Percentiles rank a stretch among this genome's conserved stretches.
phyloP scores from a whole-genome alignment of 1,140 invertebrate genomes.

The Ericerus pela region DNA sequence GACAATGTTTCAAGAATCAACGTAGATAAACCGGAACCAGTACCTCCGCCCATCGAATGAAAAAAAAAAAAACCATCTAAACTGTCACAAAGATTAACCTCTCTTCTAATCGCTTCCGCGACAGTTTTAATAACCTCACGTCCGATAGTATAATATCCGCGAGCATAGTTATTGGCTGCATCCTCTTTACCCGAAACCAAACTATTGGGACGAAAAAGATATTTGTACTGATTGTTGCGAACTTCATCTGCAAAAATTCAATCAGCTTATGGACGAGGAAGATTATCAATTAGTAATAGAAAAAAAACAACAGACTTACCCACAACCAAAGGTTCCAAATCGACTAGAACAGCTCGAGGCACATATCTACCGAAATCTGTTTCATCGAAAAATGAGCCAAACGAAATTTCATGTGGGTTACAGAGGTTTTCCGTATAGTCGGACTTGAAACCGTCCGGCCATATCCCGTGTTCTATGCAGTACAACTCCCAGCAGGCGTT shows the following conservation, averaged over 20 bases:
- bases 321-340: slow-evolving; percentile 59
- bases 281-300: not conserved
- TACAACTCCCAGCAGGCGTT: slow-evolving; percentile 53
- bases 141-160: slow-evolving; percentile 46
- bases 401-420: slow-evolving; percentile 34
- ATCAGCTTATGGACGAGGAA: not conserved
- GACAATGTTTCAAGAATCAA: slow-evolving; percentile 60
- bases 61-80: slow-evolving; percentile 56
- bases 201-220: slow-evolving; percentile 60
- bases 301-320: slow-evolving; percentile 27
- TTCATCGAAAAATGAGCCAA: slow-evolving; percentile 50
- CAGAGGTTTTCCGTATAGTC: not conserved
- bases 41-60: slow-evolving; percentile 59
- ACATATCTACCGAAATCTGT: slow-evolving; percentile 55
- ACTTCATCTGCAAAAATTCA: slow-evolving; percentile 44
- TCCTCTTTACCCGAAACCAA: slow-evolving; percentile 74
- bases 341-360: slow-evolving; percentile 60
- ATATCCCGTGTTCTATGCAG: slow-evolving; percentile 55
- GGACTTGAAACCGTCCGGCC: slow-evolving; percentile 41
- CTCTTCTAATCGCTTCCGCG: slow-evolving; percentile 29
- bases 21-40: slow-evolving; percentile 65
- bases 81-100: slow-evolving; percentile 35
- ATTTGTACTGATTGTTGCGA: slow-evolving; percentile 50
- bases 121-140: slow-evolving; percentile 36
- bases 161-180: slow-evolving; percentile 72